Evolutionary conservation across 2,113 vertebrate genomes (phyloP).

Genomic region (Chaenocephalus aceratus): DNA sequence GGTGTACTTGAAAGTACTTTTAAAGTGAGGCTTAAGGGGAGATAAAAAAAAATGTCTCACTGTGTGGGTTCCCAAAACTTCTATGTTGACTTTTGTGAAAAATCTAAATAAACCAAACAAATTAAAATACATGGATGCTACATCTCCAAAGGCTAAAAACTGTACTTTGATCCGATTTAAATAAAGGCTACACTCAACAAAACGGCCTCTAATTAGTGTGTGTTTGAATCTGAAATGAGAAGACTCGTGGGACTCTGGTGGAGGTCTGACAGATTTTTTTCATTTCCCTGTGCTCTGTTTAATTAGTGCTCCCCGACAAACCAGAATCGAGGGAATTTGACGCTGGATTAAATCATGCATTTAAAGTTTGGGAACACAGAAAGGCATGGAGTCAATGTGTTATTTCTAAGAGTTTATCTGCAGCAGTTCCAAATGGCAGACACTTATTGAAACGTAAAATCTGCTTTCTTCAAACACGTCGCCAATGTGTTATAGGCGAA

Average conservation of each 20-base stretch:
- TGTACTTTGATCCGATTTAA: constrained; percentile 66
- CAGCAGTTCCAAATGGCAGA: constrained; percentile 1
- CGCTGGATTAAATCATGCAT: constrained; percentile 45
- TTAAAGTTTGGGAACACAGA: constrained; percentile 23
- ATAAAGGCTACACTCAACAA: constrained; percentile 61
- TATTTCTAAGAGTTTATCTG: constrained; percentile 31
- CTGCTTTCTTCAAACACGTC: constrained; percentile 9
- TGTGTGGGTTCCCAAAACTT: constrained; percentile 14
- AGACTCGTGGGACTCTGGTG: constrained; percentile 53
- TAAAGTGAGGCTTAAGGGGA: constrained; percentile 27
- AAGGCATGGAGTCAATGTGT: constrained; percentile 30
- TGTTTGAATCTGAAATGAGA: constrained; percentile 70
- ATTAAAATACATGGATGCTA: constrained; percentile 6
- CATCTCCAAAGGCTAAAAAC: constrained; percentile 11
- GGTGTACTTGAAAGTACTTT: background rate
- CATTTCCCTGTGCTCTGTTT: constrained; percentile 22
- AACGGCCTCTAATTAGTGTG: constrained; percentile 77
- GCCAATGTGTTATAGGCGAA: constrained; percentile 2
- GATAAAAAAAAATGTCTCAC: constrained; percentile 40
- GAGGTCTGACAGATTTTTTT: constrained; percentile 62
- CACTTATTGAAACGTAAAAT: constrained; percentile 31
- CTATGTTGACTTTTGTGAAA: constrained; percentile 10
- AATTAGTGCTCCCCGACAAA: constrained; percentile 13
- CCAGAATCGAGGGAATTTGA: constrained; percentile 46
- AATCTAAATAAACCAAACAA: constrained; percentile 30